These are phyloP conservation scores for Adineta ricciae DNA, from an alignment of 2,888 invertebrate species.

Conservation along the genomic window DNA sequence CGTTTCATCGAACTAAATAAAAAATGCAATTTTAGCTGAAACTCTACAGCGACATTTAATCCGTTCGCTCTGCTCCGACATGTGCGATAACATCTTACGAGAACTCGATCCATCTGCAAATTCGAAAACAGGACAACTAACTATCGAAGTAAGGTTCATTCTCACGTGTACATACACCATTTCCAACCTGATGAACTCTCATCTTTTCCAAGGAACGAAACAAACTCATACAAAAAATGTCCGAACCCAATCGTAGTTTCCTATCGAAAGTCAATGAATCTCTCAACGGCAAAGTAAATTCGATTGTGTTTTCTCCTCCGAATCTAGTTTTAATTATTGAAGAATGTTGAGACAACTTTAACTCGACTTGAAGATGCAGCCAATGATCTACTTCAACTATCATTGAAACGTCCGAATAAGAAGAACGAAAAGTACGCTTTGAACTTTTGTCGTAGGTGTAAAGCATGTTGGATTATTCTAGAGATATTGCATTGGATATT, in stretches of 20 bases:
- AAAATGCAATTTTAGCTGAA: not conserved
- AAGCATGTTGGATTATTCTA: constrained; percentile 43
- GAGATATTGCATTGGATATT: constrained; percentile 66
- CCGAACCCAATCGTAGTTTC: not conserved
- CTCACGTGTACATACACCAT: too few species aligned
- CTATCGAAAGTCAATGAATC: not conserved
- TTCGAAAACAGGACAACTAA: not conserved
- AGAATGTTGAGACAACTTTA: constrained; percentile 5
- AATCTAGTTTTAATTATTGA: not conserved
- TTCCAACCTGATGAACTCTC: too few species aligned
- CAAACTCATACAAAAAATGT: constrained; percentile 8
- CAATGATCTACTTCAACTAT: constrained; percentile 56
- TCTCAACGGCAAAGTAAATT: not conserved
- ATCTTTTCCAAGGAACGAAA: not conserved
- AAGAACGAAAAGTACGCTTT: constrained; percentile 60
- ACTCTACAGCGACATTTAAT: constrained; percentile 16
- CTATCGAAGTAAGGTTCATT: not conserved
- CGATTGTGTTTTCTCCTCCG: not conserved
- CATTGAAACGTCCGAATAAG: constrained; percentile 73
- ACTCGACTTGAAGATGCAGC: constrained; percentile 34
- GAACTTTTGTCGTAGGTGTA: not conserved
- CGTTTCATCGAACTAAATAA: not conserved
- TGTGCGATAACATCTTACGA: not conserved
- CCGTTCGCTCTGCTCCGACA: not conserved
- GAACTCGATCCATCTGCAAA: not conserved